Evolutionary conservation across 2,797 vertebrate species (phyloP).

Genomic region (Enteromius radiatus): DNA sequence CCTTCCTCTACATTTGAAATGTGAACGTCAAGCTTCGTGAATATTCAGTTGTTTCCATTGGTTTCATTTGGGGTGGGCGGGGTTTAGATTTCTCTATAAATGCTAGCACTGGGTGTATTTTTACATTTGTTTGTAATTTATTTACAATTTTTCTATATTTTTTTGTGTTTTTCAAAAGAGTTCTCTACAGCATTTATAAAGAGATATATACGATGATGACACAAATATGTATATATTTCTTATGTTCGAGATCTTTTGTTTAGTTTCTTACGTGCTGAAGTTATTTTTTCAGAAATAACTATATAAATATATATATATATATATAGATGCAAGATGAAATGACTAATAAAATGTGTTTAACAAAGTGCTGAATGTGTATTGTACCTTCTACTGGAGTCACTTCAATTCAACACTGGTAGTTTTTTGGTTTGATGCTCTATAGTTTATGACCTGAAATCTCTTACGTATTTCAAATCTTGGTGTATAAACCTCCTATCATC

Average conservation of each 20-base stretch:
- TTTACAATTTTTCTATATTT: constrained; percentile 70
- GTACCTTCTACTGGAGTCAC: constrained; percentile 71
- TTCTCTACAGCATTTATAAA: constrained; percentile 92
- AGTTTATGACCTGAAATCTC: not conserved
- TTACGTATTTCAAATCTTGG: not conserved
- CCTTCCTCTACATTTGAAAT: constrained; percentile 60
- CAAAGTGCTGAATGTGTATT: constrained; percentile 83
- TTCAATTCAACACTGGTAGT: constrained; percentile 74
- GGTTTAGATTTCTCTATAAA: constrained; percentile 61
- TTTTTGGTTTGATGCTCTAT: constrained; percentile 56
- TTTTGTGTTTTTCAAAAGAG: constrained; percentile 73
- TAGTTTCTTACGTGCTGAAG: constrained; percentile 90
- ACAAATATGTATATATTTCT: constrained; percentile 78
- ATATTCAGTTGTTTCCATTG: constrained; percentile 59
- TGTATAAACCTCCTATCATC: not conserved
- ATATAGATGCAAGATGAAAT: constrained; percentile 85
- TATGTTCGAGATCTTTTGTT: constrained; percentile 89
- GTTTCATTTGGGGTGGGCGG: constrained; percentile 43
- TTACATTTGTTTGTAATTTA: constrained; percentile 74
- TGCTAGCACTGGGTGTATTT: constrained; percentile 64
- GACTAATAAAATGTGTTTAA: constrained; percentile 80
- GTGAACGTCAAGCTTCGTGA: constrained; percentile 61
- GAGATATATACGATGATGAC: constrained; percentile 89
- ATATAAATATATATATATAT: constrained; percentile 69
- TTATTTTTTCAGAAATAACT: constrained; percentile 95